phyloP scores from a whole-genome alignment of 2,888 invertebrate species.

The Coleophora flavipennella region DNA sequence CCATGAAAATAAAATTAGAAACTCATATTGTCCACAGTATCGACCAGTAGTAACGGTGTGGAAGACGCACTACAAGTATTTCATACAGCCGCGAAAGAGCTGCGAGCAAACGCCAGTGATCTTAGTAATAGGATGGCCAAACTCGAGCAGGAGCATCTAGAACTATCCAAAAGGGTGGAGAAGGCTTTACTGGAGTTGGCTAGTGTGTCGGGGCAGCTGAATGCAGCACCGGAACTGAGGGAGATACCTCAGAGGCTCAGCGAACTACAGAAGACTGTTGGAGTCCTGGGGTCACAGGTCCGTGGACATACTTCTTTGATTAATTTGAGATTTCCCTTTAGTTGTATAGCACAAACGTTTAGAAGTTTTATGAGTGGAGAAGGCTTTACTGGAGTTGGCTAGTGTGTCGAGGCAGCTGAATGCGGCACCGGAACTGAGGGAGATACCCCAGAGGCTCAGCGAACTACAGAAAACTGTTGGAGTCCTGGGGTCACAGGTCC shows the following conservation, averaged over 20 bases:
- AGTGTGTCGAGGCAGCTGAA: conserved; percentile 72
- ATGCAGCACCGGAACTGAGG: conserved; percentile 72
- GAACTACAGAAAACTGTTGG: conserved; percentile 71
- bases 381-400: conserved; percentile 62
- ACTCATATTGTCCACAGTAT: conserved; percentile 53
- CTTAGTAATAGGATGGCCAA: conserved; percentile 71
- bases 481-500: conserved; percentile 74
- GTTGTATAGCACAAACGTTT: conserved; percentile 70
- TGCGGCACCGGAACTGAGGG: conserved; percentile 73
- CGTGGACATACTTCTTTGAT: conserved; percentile 5
- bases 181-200: conserved; percentile 63
- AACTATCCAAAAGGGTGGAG: conserved; percentile 38
- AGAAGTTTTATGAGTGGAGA: conserved; percentile 38
- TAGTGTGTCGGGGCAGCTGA: conserved; percentile 70
- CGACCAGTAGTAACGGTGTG: conserved; percentile 78
- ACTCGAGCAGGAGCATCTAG: conserved; percentile 69
- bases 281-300: conserved; percentile 75
- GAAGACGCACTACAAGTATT: conserved; percentile 81
- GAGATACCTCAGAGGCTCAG: conserved; percentile 71
- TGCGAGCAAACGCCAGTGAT: conserved; percentile 77
- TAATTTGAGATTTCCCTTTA: too few species aligned
- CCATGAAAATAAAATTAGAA: too few species aligned
- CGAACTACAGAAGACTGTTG: conserved; percentile 70
- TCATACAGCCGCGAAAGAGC: conserved; percentile 78
- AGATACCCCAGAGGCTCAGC: conserved; percentile 69